Percentiles rank a stretch among this genome's conserved stretches.
These are phyloP conservation scores for Microhierax caerulescens DNA, from an alignment of 2,797 vertebrate genomes.

Conservation along the genomic window DNA sequence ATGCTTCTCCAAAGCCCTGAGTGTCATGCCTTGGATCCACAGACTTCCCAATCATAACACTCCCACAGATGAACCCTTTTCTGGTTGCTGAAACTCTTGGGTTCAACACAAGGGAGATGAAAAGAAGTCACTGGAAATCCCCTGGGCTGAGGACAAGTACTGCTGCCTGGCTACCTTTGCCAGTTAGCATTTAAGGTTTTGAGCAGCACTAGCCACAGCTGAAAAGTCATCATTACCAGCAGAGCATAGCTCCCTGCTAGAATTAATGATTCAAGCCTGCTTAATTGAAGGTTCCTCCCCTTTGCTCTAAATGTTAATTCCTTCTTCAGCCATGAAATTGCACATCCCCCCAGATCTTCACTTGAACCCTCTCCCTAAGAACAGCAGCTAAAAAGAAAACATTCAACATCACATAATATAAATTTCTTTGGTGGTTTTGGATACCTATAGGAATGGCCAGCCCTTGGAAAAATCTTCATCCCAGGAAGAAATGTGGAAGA, in stretches of 20 bases:
- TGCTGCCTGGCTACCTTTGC: accelerated
- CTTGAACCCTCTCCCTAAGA: background rate
- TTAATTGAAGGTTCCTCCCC: slow-evolving; percentile 4
- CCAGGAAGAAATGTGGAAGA: background rate
- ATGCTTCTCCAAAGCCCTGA: background rate
- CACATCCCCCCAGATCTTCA: background rate
- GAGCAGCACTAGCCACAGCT: background rate
- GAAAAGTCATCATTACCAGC: background rate
- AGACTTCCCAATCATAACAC: background rate
- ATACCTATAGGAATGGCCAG: background rate
- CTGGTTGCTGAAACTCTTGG: background rate
- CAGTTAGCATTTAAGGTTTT: accelerated
- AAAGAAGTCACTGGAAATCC: background rate
- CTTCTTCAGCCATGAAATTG: background rate
- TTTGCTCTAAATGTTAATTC: background rate
- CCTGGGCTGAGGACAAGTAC: background rate
- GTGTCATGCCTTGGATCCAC: background rate
- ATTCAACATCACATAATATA: background rate
- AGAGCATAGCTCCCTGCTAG: background rate
- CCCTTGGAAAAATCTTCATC: background rate
- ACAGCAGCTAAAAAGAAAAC: background rate
- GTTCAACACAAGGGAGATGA: background rate
- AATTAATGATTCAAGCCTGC: background rate
- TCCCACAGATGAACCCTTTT: background rate
- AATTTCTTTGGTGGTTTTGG: background rate